phyloP scores from a whole-genome alignment of 2,888 invertebrate species.

The Tinea semifulvella region DNA sequence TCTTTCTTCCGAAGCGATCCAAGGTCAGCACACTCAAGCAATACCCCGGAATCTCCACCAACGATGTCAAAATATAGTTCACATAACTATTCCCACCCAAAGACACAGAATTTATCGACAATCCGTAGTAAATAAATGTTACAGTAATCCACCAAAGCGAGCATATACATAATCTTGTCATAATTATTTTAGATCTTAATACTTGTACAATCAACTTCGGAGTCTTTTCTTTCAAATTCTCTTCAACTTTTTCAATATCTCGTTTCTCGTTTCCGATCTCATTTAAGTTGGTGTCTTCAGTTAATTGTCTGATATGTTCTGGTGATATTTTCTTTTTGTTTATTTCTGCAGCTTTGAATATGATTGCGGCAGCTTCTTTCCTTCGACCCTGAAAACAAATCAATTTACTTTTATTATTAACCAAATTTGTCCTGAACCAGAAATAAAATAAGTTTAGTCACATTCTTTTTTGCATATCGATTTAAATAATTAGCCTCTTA shows the following conservation, averaged over 20 bases:
- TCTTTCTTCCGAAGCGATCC: slow-evolving; percentile 67
- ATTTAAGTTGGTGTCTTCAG: not conserved
- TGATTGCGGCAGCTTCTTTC: slow-evolving; percentile 56
- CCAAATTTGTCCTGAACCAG: too few relatives aligned
- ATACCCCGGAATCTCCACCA: slow-evolving; percentile 74
- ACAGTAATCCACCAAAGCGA: slow-evolving; percentile 85
- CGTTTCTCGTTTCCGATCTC: not conserved
- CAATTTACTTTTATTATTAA: too few relatives aligned
- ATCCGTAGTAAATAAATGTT: slow-evolving; percentile 81
- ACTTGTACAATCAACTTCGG: slow-evolving; percentile 40
- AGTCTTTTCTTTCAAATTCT: slow-evolving; percentile 18
- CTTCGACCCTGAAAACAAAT: slow-evolving; percentile 35
- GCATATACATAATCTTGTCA: slow-evolving; percentile 67
- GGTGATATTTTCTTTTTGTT: slow-evolving; percentile 46
- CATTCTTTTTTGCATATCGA: too few relatives aligned
- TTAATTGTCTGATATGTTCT: slow-evolving; percentile 6
- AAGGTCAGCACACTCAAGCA: slow-evolving; percentile 63
- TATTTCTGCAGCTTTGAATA: slow-evolving; percentile 53
- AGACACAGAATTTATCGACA: slow-evolving; percentile 80
- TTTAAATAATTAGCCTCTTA: too few relatives aligned
- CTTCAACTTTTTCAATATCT: not conserved
- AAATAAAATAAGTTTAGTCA: too few relatives aligned
- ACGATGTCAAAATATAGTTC: slow-evolving; percentile 75
- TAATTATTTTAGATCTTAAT: slow-evolving; percentile 56
- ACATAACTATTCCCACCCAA: slow-evolving; percentile 79